These are phyloP conservation scores for Trissolcus basalis DNA, from an alignment of 1,140 invertebrate species.

Conservation along the genomic window DNA sequence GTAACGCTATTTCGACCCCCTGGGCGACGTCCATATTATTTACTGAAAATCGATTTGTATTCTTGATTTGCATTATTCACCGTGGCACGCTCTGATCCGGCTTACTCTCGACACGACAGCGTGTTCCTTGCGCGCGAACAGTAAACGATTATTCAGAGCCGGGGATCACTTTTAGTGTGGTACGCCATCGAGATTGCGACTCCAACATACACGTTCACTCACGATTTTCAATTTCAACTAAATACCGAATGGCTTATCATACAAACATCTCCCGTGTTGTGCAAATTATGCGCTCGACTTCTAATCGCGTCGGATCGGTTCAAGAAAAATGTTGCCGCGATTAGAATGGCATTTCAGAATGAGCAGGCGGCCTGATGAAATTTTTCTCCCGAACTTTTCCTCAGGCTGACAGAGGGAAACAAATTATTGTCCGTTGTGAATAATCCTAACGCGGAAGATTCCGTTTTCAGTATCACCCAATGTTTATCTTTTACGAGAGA, in stretches of 20 bases:
- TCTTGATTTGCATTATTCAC: constrained; percentile 51
- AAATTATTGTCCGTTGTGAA: too few species aligned
- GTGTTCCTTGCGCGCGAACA: constrained; percentile 33
- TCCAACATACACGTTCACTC: constrained; percentile 40
- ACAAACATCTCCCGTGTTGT: constrained; percentile 33
- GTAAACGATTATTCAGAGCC: constrained; percentile 39
- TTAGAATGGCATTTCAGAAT: too few species aligned
- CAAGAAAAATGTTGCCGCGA: too few species aligned
- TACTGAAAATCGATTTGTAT: constrained; percentile 52
- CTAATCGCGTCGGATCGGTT: constrained; percentile 1
- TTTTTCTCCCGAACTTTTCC: neutral
- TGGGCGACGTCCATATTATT: constrained; percentile 47
- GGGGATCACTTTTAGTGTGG: constrained; percentile 30
- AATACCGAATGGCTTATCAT: constrained; percentile 26
- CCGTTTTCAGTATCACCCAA: too few species aligned
- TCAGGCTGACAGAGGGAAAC: too few species aligned
- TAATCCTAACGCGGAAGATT: too few species aligned
- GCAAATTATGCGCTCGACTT: constrained; percentile 19
- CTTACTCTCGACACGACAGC: constrained; percentile 36
- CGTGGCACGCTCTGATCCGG: constrained; percentile 39
- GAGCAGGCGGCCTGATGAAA: too few species aligned
- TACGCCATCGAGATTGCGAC: constrained; percentile 37
- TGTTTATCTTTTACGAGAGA: too few species aligned
- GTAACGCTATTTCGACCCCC: constrained; percentile 27
- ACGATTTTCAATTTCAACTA: constrained; percentile 47